Evolutionary conservation across 2,888 invertebrate genomes (phyloP).

Genomic region (Cylindroiulus punctatus): DNA sequence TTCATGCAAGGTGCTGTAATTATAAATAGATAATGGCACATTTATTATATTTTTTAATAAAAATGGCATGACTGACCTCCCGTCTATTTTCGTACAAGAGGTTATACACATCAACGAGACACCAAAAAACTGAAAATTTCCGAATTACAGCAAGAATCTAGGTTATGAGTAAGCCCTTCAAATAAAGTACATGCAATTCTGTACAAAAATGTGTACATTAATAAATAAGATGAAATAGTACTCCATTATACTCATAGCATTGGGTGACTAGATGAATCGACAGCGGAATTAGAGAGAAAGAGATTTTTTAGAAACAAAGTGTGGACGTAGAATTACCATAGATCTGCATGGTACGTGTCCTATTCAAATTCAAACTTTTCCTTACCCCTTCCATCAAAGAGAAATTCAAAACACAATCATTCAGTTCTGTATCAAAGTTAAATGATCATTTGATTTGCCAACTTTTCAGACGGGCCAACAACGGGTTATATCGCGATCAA

Average conservation of each 20-base stretch:
- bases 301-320: constrained; percentile 21
- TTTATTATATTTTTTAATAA: constrained; percentile 59
- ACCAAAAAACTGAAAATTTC: constrained; percentile 49
- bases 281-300: constrained; percentile 48
- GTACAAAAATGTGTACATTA: constrained; percentile 55
- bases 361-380: not conserved
- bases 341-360: not conserved
- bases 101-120: constrained; percentile 53
- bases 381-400: not conserved
- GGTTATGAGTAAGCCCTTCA: constrained; percentile 52
- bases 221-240: constrained; percentile 53
- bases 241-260: constrained; percentile 52
- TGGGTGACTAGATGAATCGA: constrained; percentile 51
- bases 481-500: constrained; percentile 29
- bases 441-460: constrained; percentile 3
- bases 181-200: constrained; percentile 52
- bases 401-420: constrained; percentile 48
- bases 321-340: not conserved
- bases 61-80: constrained; percentile 57
- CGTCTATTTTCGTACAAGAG: constrained; percentile 57
- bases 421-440: constrained; percentile 15
- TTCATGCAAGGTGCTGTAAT: not conserved
- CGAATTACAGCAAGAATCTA: constrained; percentile 49
- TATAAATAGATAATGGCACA: constrained; percentile 55
- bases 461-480: constrained; percentile 43